phyloP scores from a whole-genome alignment of 2,797 vertebrate genomes.

The Dendrocincla fuliginosa region DNA sequence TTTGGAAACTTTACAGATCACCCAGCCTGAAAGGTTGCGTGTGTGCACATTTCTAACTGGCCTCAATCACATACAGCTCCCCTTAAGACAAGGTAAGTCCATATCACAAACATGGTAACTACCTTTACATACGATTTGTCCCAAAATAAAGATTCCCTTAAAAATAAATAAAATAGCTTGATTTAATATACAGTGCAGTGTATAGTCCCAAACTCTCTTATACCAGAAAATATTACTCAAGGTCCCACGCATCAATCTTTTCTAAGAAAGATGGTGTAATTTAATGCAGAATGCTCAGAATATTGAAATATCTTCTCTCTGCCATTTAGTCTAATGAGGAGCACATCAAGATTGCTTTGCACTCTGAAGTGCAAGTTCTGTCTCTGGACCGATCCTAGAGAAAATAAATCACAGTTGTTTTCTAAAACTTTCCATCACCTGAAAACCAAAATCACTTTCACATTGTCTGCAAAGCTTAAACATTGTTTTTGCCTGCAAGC shows the following conservation, averaged over 20 bases:
- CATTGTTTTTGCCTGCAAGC: background rate
- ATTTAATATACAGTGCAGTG: background rate
- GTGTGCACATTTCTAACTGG: background rate
- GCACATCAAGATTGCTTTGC: background rate
- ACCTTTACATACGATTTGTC: background rate
- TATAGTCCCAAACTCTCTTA: background rate
- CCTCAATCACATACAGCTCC: background rate
- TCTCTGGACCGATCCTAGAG: background rate
- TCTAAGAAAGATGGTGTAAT: background rate
- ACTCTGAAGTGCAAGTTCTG: background rate
- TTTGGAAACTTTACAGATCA: background rate
- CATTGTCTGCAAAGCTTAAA: background rate
- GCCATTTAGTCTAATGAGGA: background rate
- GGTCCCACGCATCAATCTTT: background rate
- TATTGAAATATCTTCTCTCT: background rate
- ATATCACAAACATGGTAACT: background rate
- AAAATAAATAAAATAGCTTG: background rate
- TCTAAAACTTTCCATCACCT: background rate
- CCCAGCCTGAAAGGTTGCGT: background rate
- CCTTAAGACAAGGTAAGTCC: no score
- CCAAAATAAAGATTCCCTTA: background rate
- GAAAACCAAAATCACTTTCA: background rate
- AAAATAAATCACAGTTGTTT: background rate
- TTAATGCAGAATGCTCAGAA: background rate
- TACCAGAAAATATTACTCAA: background rate